phyloP scores from a whole-genome alignment of 2,888 invertebrate species.

The Acanthosepion lycidas region DNA sequence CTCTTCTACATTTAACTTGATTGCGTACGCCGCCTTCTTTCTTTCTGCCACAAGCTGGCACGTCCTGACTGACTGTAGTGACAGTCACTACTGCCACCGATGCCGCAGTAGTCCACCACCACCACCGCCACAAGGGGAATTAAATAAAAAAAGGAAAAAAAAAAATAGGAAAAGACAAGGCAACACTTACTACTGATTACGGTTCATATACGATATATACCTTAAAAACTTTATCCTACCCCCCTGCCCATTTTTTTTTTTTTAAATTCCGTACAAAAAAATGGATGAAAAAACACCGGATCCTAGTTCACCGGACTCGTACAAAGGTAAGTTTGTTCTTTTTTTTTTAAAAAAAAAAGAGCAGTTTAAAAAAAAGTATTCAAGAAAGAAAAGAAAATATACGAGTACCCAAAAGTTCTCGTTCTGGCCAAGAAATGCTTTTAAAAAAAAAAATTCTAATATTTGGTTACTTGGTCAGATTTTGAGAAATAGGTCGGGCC shows the following conservation, averaged over 20 bases:
- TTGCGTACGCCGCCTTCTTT: neutral
- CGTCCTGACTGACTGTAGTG: neutral
- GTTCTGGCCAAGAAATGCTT: too few species aligned
- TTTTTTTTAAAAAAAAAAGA: neutral
- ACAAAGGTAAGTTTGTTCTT: neutral
- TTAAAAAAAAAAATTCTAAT: too few species aligned
- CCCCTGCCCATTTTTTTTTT: neutral
- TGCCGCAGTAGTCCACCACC: neutral
- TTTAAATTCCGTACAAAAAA: neutral
- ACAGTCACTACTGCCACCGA: too few species aligned
- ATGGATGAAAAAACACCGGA: conserved; percentile 33
- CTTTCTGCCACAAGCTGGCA: neutral
- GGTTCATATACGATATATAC: neutral
- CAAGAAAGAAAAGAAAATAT: neutral
- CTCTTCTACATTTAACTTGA: too few species aligned
- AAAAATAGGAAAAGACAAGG: neutral
- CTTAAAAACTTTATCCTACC: neutral
- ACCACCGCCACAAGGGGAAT: conserved; percentile 1
- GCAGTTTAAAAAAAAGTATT: neutral
- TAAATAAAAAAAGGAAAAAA: neutral
- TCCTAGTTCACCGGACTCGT: neutral
- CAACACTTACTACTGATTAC: conserved; percentile 3
- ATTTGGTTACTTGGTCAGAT: too few species aligned
- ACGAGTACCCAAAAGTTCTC: neutral
- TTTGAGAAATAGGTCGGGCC: too few species aligned